Base-by-base conservation (phyloP, 1,140 invertebrate species). In the Drosophila parvula region DNA sequence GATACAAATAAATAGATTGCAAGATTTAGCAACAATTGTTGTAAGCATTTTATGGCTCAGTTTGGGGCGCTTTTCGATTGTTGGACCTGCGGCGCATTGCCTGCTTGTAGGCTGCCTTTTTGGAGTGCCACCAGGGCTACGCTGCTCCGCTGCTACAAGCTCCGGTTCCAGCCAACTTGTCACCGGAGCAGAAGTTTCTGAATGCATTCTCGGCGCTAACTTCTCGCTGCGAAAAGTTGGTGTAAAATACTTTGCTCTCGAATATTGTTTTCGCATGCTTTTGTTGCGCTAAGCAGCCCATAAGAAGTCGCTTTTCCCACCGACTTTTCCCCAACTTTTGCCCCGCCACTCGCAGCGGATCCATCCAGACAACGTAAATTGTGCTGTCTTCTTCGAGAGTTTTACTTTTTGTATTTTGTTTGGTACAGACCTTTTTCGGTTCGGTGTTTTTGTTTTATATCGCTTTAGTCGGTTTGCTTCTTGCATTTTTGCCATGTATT, bases 221-320 rank as follows among this genome's bases (percentile, higher is more conserved):
- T 88, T 88, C 76, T 89, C 79, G 83, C 79, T 82, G 83, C 82
- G 75, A 86, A 88, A 88, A 88, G 73, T 89, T 83, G 79, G 79
- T 63, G 84, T 67, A 83, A 88, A 88, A 88, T 88, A 88, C 83
- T 88, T 88, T 83, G 79, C 76, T 70, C 76, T 70, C 83, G 79
- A 88, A 88, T 88, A 88, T 88, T 89, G 84, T 88, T 89, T 89
- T 88, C 83, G 68, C 79, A 71, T 83, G 76, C 79, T 83, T 88
- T 88, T 88, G 83, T 88, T 83, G 79, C 77, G 68, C 79, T 86
- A 83, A 86, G 83, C 83, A 78, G 74, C 63, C 79, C 74, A 63
- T 61, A 82, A 59, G 75, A 77, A 83, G 65, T 57, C 74, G 50
- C 30, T 38, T 36, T 74, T 30, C 48, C 34, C 27, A n/a, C 64